Evolutionary conservation across 2,888 invertebrate species (phyloP), one percentile per base, ranked within the genome.

Genomic region (Leucoptera coffeella): DNA sequence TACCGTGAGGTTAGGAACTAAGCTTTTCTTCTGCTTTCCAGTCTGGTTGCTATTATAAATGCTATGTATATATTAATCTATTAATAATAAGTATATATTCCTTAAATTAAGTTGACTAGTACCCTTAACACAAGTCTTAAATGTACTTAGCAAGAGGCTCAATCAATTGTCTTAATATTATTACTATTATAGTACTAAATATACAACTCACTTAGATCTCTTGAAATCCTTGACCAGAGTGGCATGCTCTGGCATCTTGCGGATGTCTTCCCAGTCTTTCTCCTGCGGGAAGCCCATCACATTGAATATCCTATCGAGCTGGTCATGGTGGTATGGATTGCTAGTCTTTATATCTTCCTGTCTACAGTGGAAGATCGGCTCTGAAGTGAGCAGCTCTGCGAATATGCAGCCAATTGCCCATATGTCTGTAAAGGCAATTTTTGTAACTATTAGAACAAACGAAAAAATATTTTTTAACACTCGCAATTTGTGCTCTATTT

Each of bases 361-460:
- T 4, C 97, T 81, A 64, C 97, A 99, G 50, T 97, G 96, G 58
- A 99, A 99, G 48, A 99, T 96, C 8, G 99, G 99, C 56, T 99
- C 99, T 0, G 95, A 96, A 1, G 97, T 99, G 34, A 99, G 65
- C n/a, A 99, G 67, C 54, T 97, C 97, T 0, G 97, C 96, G 71
- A 99, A 99, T 56, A 99, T 99, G 51, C 99, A 99, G 2, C 96
- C 96, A 53, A 96, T 96, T 0, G 96, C 96, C 96, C 95, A 96
- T 35, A 96, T 96, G 69, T 96, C 95, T 90, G 51, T 25, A 62
- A 56, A 33, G 24, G 12, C 11, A 7, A 19, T 10, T 26, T 12
- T 20, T 26, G 5, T 5, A 14, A n/a, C n/a, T n/a, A n/a, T n/a
- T n/a, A n/a, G n/a, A n/a, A n/a, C n/a, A n/a, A n/a, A n/a, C n/a